Evolutionary conservation across 2,888 invertebrate species (phyloP).

Genomic region (Sphecodes monilicornis): DNA sequence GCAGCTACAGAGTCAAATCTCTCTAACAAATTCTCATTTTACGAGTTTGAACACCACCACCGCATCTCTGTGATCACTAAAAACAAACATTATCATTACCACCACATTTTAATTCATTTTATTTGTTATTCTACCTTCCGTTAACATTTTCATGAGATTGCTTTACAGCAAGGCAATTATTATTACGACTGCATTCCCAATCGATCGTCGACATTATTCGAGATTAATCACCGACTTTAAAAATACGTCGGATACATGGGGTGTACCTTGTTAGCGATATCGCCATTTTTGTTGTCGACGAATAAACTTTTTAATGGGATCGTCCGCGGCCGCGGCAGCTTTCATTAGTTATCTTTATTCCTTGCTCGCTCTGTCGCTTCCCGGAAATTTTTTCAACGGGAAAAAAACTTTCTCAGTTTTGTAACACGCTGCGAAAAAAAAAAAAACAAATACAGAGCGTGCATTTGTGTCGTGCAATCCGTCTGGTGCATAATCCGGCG

Average conservation of each 20-base stretch:
- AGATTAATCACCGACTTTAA: neutral
- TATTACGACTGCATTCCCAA: neutral
- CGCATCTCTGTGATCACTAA: no score
- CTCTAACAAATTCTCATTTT: no score
- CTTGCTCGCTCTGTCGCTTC: neutral
- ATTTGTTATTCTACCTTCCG: neutral
- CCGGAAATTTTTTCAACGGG: neutral
- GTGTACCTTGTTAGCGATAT: conserved; percentile 1
- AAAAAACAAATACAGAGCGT: neutral
- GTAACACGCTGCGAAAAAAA: neutral
- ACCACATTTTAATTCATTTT: no score
- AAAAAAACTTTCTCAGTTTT: conserved; percentile 3
- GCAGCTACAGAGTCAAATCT: no score
- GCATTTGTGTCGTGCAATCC: neutral
- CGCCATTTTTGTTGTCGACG: neutral
- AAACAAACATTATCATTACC: no score
- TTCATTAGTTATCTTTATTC: neutral
- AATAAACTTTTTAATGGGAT: neutral
- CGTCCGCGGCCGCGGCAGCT: neutral
- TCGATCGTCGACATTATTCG: neutral
- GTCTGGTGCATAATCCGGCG: neutral
- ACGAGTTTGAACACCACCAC: no score
- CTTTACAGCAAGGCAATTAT: neutral
- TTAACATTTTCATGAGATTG: neutral
- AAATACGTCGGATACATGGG: neutral